A percentile compares a stretch with the other conserved stretches of the same genome.
Evolutionary conservation across 2,113 vertebrate genomes (phyloP).

Genomic region (Mohoua ochrocephala): DNA sequence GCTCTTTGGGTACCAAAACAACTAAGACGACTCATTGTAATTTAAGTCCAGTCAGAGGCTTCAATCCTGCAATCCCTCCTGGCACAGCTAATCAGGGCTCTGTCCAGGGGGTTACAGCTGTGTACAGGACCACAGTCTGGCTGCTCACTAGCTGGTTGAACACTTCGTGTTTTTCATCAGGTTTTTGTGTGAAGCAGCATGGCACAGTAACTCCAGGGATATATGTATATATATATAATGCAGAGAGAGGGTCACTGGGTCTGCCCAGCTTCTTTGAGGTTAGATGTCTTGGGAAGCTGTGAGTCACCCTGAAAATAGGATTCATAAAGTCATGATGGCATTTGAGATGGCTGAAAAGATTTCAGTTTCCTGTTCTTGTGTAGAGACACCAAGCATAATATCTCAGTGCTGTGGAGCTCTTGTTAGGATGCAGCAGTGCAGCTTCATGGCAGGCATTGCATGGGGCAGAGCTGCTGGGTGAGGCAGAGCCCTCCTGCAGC

Average conservation of each 20-base stretch:
- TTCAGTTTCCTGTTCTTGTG: neutral
- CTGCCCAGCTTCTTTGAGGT: neutral
- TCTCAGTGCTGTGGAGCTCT: neutral
- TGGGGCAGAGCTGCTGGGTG: neutral
- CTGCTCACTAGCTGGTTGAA: neutral
- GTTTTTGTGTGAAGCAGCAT: neutral
- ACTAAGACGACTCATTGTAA: neutral
- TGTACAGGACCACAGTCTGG: neutral
- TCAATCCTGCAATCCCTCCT: neutral
- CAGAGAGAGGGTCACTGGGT: neutral
- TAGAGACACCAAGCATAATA: fast-evolving
- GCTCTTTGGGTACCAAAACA: neutral
- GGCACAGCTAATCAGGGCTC: neutral
- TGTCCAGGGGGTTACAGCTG: fast-evolving
- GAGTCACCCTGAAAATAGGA: neutral
- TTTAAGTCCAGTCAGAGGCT: no score
- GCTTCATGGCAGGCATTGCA: neutral
- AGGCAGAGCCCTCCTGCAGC: neutral
- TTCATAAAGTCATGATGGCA: neutral
- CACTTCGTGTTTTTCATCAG: fast-evolving
- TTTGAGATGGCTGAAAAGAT: neutral
- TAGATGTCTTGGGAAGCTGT: fast-evolving
- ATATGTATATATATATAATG: neutral
- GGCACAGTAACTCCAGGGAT: neutral
- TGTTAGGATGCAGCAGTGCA: neutral